These are phyloP conservation scores for Gymnopithys bicolor DNA, from an alignment of 2,797 vertebrate species.

Conservation along the genomic window DNA sequence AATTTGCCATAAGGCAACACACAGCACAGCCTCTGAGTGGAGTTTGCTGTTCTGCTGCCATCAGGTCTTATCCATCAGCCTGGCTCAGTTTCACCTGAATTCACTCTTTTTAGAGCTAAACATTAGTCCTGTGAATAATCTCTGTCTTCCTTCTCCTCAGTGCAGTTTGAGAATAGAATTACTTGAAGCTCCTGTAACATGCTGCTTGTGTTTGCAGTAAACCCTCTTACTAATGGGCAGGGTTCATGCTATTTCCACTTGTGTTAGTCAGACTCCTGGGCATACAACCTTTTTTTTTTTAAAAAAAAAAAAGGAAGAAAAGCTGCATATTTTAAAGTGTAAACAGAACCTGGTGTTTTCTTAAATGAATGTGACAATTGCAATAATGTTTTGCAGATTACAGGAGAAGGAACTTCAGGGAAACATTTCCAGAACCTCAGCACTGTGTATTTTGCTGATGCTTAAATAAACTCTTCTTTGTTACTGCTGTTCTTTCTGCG, in stretches of 20 bases:
- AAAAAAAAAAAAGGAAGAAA: neutral
- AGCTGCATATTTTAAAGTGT: constrained; percentile 26
- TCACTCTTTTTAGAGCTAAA: neutral
- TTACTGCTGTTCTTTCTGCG: constrained; percentile 24
- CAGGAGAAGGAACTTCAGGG: constrained; percentile 16
- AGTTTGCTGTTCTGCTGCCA: neutral
- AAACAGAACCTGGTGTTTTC: constrained; percentile 62
- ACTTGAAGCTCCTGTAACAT: neutral
- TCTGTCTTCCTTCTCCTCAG: neutral
- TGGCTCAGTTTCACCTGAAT: constrained; percentile 12
- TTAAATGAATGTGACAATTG: constrained; percentile 67
- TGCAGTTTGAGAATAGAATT: neutral
- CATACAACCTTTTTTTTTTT: neutral
- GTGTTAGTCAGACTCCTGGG: constrained; percentile 25
- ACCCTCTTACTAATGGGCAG: neutral
- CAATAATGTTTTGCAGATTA: constrained; percentile 50
- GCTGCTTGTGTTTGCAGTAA: constrained; percentile 12
- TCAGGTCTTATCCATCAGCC: constrained; percentile 10
- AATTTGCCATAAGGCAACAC: neutral
- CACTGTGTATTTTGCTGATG: constrained; percentile 60
- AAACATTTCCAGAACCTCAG: constrained; percentile 35
- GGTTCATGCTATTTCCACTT: constrained; percentile 24
- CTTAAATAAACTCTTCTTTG: constrained; percentile 52
- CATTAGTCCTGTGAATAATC: neutral
- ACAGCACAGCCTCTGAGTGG: neutral